Evolutionary conservation across 2,797 vertebrate genomes (phyloP).

Genomic region (Myripristis jacobus): DNA sequence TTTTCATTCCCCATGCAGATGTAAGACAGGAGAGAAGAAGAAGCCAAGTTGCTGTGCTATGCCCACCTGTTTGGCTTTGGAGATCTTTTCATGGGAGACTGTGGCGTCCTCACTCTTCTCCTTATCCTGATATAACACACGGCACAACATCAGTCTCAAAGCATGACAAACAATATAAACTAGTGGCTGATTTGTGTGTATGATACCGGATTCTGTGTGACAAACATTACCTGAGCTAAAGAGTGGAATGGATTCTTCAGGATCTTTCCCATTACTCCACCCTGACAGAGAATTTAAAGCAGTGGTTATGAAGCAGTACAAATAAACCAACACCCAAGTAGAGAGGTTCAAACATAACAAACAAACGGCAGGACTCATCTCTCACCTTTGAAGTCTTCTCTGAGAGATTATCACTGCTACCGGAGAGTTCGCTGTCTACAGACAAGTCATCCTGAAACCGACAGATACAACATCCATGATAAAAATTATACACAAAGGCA

Average conservation of each 20-base stretch:
- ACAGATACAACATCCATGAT: neutral
- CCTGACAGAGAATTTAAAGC: constrained; percentile 42
- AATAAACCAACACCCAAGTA: neutral
- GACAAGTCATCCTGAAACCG: constrained; percentile 68
- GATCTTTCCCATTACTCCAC: constrained; percentile 49
- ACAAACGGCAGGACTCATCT: neutral
- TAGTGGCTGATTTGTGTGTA: rapidly evolving
- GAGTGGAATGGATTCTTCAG: constrained; percentile 65
- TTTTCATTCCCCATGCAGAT: no score
- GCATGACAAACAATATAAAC: neutral
- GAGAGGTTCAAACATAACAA: neutral
- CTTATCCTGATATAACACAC: constrained; percentile 54
- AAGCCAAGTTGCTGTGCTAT: neutral
- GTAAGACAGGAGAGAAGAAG: no score
- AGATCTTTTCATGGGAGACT: constrained; percentile 35
- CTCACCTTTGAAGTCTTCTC: constrained; percentile 71
- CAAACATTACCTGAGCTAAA: constrained; percentile 57
- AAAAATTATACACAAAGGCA: neutral
- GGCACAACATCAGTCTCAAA: neutral
- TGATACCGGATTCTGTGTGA: neutral
- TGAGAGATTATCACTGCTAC: constrained; percentile 43
- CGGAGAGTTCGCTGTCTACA: constrained; percentile 41
- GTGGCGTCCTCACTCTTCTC: constrained; percentile 46
- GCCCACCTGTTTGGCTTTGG: constrained; percentile 67
- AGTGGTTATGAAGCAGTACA: neutral